phyloP scores from a whole-genome alignment of 2,797 vertebrate genomes.

The Rhadinocentrus ornatus region DNA sequence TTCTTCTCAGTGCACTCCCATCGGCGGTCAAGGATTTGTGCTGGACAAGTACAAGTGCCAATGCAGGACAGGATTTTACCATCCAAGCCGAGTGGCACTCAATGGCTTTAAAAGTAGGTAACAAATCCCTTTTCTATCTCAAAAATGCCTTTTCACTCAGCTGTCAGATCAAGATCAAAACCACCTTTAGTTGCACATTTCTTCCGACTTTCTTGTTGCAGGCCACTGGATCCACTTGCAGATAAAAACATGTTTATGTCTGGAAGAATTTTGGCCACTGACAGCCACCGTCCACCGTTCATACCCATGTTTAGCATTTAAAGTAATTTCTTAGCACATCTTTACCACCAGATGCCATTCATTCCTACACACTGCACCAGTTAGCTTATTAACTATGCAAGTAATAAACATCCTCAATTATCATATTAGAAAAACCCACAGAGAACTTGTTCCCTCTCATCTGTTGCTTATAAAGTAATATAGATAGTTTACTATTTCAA shows the following conservation, averaged over 20 bases:
- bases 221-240: too few species aligned
- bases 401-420: too few species aligned
- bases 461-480: neutral
- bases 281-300: too few species aligned
- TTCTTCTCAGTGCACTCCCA: slow-evolving; percentile 89
- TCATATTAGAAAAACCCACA: neutral
- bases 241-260: too few species aligned
- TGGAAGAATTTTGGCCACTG: too few species aligned
- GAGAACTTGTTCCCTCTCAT: neutral
- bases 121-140: slow-evolving; percentile 47
- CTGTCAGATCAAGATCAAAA: slow-evolving; percentile 56
- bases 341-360: too few species aligned
- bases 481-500: neutral
- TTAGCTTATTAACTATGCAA: too few species aligned
- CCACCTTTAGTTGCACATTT: slow-evolving; percentile 19
- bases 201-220: slow-evolving; percentile 31
- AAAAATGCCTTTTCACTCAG: slow-evolving; percentile 36
- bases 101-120: slow-evolving; percentile 96
- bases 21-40: slow-evolving; percentile 94
- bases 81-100: slow-evolving; percentile 89
- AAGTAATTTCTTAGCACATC: too few species aligned
- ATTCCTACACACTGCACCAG: too few species aligned
- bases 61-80: slow-evolving; percentile 96
- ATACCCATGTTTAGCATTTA: too few species aligned
- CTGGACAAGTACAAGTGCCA: slow-evolving; percentile 97